These are phyloP conservation scores for Coryphaenoides rupestris DNA, from an alignment of 2,113 vertebrate genomes.

Conservation along the genomic window DNA sequence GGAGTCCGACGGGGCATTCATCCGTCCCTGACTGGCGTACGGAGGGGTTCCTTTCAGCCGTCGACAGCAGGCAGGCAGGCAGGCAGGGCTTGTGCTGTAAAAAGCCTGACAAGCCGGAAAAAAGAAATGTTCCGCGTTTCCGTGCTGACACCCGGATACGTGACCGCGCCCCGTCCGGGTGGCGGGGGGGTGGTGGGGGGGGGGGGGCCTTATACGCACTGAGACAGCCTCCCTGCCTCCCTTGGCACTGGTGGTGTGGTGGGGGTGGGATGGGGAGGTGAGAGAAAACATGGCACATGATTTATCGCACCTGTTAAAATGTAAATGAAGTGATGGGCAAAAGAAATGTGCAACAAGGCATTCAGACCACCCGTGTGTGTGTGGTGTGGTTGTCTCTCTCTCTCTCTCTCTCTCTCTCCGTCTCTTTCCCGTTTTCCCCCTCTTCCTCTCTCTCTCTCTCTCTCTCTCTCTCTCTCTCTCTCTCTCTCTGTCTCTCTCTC, in stretches of 20 bases:
- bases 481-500: too few relatives aligned
- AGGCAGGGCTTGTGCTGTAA: slow-evolving; percentile 10
- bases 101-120: slow-evolving; percentile 36
- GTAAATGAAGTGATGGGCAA: slow-evolving; percentile 52
- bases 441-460: too few relatives aligned
- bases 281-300: slow-evolving; percentile 48
- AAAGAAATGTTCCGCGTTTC: slow-evolving; percentile 39
- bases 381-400: background rate
- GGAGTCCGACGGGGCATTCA: too few relatives aligned
- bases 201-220: slow-evolving; percentile 13
- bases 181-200: too few relatives aligned
- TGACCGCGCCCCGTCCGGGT: slow-evolving; percentile 28
- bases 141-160: slow-evolving; percentile 44
- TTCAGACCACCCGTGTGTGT: slow-evolving; percentile 2
- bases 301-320: slow-evolving; percentile 73
- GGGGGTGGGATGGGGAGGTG: background rate
- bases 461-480: too few relatives aligned
- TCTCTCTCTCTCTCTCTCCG: too few relatives aligned
- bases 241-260: too few relatives aligned
- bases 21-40: too few relatives aligned
- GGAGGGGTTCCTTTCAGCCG: too few relatives aligned
- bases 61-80: too few relatives aligned
- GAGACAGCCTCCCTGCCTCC: slow-evolving; percentile 3
- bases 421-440: too few relatives aligned
- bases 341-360: slow-evolving; percentile 43